Conservation (phyloP, 2,113 vertebrate genomes). For the Menura novaehollandiae region DNA sequence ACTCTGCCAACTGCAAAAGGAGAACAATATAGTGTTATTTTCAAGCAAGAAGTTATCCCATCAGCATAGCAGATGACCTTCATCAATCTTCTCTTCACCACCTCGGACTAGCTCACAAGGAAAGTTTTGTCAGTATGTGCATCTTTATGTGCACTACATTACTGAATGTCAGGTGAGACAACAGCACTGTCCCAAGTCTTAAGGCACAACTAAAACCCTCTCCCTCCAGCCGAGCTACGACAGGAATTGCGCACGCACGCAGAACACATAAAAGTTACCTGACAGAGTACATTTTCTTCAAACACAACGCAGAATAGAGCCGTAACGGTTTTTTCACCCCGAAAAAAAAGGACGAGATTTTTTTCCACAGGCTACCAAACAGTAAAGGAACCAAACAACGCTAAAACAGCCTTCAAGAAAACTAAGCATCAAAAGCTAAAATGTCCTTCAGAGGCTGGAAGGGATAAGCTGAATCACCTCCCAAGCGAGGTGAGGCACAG, state of each 20-base stretch:
- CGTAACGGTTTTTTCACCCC: background rate
- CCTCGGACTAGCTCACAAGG: accelerated
- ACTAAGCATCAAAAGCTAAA: background rate
- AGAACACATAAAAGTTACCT: slow-evolving; percentile 9
- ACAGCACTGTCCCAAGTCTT: background rate
- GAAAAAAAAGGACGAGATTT: background rate
- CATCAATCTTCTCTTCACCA: background rate
- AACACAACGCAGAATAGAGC: background rate
- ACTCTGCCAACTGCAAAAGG: background rate
- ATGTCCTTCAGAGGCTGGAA: background rate
- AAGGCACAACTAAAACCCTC: background rate
- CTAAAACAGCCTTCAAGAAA: background rate
- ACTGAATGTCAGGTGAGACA: background rate
- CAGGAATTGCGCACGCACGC: background rate
- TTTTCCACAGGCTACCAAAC: background rate
- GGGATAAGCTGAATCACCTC: slow-evolving; percentile 31
- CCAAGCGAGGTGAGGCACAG: background rate
- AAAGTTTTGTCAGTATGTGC: background rate
- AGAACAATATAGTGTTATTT: background rate
- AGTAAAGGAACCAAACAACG: background rate
- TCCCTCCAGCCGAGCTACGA: background rate
- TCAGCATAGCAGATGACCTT: background rate
- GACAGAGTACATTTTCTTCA: background rate
- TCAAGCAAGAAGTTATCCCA: background rate
- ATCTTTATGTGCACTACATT: accelerated